These are phyloP conservation scores for Tokudaia tokunoshimensis DNA, from an alignment of 2,797 vertebrate species.

Conservation along the genomic window DNA sequence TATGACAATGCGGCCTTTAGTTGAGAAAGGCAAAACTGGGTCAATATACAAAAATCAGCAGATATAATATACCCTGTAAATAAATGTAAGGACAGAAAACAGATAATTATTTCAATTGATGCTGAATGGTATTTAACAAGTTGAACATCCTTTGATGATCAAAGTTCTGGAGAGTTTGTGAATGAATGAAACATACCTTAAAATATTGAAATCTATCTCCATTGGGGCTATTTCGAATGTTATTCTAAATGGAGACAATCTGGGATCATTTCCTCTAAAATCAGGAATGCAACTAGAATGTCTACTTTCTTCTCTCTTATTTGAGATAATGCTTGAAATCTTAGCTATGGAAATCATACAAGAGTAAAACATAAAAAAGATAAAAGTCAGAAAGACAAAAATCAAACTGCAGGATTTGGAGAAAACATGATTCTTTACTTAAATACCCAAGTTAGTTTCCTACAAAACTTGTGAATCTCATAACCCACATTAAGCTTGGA, in stretches of 20 bases:
- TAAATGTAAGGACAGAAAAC: neutral
- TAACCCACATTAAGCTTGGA: neutral
- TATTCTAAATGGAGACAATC: neutral
- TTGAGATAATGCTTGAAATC: neutral
- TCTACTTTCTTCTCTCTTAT: neutral
- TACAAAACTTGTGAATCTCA: neutral
- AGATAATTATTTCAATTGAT: neutral
- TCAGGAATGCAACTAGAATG: neutral
- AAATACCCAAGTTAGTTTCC: no score
- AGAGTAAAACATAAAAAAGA: neutral
- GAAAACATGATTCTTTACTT: neutral
- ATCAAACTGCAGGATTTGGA: neutral
- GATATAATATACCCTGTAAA: neutral
- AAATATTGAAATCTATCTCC: neutral
- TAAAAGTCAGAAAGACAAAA: neutral
- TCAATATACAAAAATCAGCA: no score
- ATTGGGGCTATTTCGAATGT: neutral
- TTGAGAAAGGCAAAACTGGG: neutral
- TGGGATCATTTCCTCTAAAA: neutral
- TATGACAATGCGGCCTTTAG: no score
- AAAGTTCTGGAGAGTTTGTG: neutral
- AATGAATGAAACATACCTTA: neutral
- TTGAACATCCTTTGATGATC: neutral
- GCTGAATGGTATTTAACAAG: neutral
- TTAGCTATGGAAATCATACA: neutral